phyloP scores from a whole-genome alignment of 2,113 vertebrate species.

The Pteruthius melanotis region DNA sequence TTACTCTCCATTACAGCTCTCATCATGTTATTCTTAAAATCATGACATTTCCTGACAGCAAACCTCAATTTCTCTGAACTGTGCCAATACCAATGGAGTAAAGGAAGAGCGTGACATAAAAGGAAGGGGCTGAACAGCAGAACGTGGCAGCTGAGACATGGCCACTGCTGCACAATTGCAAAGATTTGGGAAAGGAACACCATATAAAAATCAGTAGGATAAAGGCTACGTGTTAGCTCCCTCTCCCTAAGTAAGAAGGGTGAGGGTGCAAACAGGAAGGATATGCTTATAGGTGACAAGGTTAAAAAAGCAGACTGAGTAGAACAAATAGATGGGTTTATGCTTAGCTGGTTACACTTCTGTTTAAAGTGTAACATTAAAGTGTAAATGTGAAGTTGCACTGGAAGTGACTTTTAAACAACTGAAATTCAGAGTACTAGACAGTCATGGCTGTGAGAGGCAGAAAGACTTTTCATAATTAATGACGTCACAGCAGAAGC shows the following conservation, averaged over 20 bases:
- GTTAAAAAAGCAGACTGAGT: not conserved
- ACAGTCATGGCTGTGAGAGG: not conserved
- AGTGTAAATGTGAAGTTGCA: not conserved
- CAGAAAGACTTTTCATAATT: not conserved
- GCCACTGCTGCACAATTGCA: not conserved
- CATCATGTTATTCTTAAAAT: not conserved
- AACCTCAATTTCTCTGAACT: not conserved
- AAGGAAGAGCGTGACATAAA: not conserved
- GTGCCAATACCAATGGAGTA: not conserved
- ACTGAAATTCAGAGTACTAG: not conserved
- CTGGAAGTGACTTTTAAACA: not conserved
- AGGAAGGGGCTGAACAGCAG: not conserved
- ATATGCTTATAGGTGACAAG: not conserved
- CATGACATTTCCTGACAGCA: not conserved
- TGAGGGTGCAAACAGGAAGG: not conserved
- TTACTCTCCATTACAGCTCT: not conserved
- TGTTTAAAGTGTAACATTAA: not conserved
- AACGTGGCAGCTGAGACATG: accelerated
- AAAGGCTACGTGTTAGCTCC: not conserved
- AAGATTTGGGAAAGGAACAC: not conserved
- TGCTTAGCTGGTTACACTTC: not conserved
- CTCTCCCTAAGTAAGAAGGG: not conserved
- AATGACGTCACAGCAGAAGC: not conserved
- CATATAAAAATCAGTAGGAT: not conserved
- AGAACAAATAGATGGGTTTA: not conserved